Conservation (phyloP, 2,797 vertebrate species). For the Phataginus tetradactyla region DNA sequence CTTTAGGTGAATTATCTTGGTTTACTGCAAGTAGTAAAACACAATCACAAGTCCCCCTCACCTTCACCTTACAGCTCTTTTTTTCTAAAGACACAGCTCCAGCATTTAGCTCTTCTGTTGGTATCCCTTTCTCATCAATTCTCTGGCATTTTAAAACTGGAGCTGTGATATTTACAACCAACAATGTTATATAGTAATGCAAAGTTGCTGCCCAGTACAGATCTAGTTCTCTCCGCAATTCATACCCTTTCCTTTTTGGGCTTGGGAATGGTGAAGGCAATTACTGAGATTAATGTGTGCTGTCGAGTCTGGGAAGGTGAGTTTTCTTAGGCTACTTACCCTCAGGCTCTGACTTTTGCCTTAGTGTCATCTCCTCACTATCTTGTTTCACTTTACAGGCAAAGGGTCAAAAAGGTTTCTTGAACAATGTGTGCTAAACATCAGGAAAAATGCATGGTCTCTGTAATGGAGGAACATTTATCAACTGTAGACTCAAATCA, state of each 20-base stretch:
- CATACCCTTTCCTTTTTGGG: conserved; percentile 4
- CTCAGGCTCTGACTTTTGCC: conserved; percentile 7
- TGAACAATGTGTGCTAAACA: not conserved
- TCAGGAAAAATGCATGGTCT: not conserved
- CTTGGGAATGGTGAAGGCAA: not conserved
- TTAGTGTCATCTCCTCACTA: not conserved
- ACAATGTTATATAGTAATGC: not conserved
- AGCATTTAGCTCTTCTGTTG: conserved; percentile 2
- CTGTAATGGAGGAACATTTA: not conserved
- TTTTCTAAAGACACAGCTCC: not conserved
- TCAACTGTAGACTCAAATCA: conserved; percentile 19
- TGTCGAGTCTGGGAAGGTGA: not conserved
- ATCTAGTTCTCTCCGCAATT: not conserved
- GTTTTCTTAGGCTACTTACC: not conserved
- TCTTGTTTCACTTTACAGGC: not conserved
- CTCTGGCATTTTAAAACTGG: not conserved
- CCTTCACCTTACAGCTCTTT: not conserved
- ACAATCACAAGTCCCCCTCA: not conserved
- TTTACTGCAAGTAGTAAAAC: conserved; percentile 35
- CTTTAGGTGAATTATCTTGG: conserved; percentile 13
- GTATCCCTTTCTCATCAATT: conserved; percentile 10
- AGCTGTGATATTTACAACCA: not conserved
- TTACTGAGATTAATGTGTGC: not conserved
- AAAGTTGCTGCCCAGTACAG: not conserved
- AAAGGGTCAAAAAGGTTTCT: not conserved